A percentile compares a stretch with the other conserved stretches of the same genome.
Evolutionary conservation across 2,797 vertebrate species (phyloP).

Genomic region (Manis javanica): DNA sequence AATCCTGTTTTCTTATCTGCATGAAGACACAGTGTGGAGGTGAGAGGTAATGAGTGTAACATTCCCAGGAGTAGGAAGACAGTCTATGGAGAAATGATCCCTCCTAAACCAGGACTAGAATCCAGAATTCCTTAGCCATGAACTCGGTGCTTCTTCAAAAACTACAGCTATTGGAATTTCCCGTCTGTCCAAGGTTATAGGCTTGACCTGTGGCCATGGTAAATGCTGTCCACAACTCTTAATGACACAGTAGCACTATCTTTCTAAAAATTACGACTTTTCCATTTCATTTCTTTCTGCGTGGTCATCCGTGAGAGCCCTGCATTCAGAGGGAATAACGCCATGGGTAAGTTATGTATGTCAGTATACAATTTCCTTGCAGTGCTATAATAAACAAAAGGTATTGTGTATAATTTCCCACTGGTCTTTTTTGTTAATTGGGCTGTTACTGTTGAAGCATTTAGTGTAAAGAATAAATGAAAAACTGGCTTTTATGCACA

Average conservation of each 20-base stretch:
- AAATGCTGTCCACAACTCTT: too few relatives aligned
- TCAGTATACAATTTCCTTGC: conserved; percentile 3
- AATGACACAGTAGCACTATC: not conserved
- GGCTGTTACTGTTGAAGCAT: conserved; percentile 66
- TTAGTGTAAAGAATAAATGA: conserved; percentile 77
- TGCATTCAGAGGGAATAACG: not conserved
- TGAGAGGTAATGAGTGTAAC: not conserved
- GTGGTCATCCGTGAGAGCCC: not conserved
- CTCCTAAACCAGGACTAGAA: not conserved
- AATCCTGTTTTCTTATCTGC: not conserved
- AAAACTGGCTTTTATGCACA: conserved; percentile 71
- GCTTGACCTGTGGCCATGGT: not conserved
- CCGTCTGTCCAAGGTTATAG: not conserved
- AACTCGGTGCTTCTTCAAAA: not conserved
- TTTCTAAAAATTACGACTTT: not conserved
- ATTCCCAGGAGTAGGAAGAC: not conserved
- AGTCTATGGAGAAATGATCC: too few relatives aligned
- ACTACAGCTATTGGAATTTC: not conserved
- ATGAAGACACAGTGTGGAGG: accelerated
- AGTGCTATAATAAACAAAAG: conserved; percentile 76
- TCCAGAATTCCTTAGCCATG: not conserved
- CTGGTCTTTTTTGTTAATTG: conserved; percentile 80
- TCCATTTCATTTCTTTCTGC: not conserved
- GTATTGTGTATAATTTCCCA: conserved; percentile 74
- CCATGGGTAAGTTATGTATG: not conserved